phyloP scores from a whole-genome alignment of 2,113 vertebrate species.

The Hassar affinis region DNA sequence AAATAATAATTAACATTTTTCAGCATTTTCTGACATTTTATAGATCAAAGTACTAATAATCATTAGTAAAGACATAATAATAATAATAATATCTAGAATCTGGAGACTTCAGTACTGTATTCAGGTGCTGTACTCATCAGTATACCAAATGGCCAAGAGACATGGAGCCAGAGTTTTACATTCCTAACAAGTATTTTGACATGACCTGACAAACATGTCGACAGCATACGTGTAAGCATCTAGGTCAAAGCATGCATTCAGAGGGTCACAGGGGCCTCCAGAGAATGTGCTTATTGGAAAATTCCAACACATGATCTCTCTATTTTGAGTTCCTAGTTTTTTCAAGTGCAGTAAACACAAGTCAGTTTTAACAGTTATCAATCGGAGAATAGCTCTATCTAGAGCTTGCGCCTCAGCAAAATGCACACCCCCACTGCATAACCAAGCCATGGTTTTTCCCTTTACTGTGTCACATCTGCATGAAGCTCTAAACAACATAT shows the following conservation, averaged over 20 bases:
- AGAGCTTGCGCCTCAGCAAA: not conserved
- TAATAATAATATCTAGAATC: too few relatives aligned
- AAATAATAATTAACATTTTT: too few relatives aligned
- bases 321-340: constrained; percentile 2
- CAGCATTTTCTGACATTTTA: too few relatives aligned
- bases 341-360: not conserved
- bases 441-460: not conserved
- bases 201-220: constrained; percentile 22
- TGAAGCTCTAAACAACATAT: not conserved
- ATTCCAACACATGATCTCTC: constrained; percentile 23
- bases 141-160: not conserved
- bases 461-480: not conserved
- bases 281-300: constrained; percentile 7
- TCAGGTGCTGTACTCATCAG: not conserved
- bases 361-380: not conserved
- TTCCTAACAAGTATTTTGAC: constrained; percentile 24
- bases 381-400: not conserved
- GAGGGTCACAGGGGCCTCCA: not conserved
- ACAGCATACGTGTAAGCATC: not conserved
- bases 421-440: not conserved
- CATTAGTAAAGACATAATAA: too few relatives aligned
- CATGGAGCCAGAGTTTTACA: not conserved
- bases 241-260: constrained; percentile 7
- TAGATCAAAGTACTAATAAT: too few relatives aligned
- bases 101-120: too few relatives aligned